Percentiles rank a stretch among this genome's conserved stretches.
These are phyloP conservation scores for Gasterosteus nipponicus DNA, from an alignment of 2,113 vertebrate genomes.

Conservation along the genomic window DNA sequence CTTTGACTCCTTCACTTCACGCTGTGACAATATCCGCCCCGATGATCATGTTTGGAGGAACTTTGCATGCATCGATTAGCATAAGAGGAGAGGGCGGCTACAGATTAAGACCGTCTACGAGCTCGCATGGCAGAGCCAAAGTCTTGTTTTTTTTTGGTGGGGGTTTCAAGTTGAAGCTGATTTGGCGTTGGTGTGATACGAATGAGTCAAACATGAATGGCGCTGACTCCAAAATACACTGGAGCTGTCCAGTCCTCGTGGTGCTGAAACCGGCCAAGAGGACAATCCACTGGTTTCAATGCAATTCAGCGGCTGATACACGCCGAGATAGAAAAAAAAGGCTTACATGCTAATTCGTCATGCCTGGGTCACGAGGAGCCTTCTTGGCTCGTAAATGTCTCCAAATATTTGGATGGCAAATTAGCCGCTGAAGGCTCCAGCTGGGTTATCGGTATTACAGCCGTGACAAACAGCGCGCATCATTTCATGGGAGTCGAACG, in stretches of 20 bases:
- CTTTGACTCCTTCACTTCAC: conserved; percentile 58
- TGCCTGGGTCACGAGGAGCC: conserved; percentile 13
- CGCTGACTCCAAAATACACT: conserved; percentile 31
- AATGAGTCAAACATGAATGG: conserved; percentile 52
- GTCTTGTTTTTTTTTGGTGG: conserved; percentile 10
- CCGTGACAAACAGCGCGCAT: conserved; percentile 24
- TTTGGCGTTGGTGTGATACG: conserved; percentile 43
- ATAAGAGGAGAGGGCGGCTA: background rate
- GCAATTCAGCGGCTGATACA: conserved; percentile 7
- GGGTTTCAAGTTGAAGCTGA: conserved; percentile 45
- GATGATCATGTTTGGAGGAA: conserved; percentile 29
- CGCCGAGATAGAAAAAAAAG: background rate
- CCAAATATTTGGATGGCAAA: conserved; percentile 33
- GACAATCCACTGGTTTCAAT: conserved; percentile 21
- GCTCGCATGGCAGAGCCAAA: conserved; percentile 11
- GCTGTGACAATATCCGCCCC: conserved; percentile 35
- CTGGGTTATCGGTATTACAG: conserved; percentile 22
- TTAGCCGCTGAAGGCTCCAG: conserved; percentile 29
- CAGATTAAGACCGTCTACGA: background rate
- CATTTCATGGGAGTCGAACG: conserved; percentile 48
- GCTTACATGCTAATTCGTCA: background rate
- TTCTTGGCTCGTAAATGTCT: background rate
- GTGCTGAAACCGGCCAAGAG: conserved; percentile 63
- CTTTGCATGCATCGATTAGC: conserved; percentile 44
- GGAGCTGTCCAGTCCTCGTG: conserved; percentile 69